Evolutionary conservation across 2,113 vertebrate species (phyloP).

Genomic region (Pedetes capensis): DNA sequence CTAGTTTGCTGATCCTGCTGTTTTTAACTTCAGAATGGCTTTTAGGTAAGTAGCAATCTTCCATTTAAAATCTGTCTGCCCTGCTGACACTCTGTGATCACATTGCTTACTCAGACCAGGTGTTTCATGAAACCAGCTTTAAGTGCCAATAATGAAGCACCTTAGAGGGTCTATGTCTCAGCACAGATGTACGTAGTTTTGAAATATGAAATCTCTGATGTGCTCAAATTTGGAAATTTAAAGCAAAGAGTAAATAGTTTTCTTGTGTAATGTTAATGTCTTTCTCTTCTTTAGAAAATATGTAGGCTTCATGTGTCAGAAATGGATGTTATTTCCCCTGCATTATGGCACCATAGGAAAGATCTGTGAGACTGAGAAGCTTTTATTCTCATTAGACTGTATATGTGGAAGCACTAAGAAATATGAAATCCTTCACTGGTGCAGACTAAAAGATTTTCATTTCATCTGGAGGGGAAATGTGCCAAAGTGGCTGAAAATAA

Average conservation of each 20-base stretch:
- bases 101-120: slow-evolving; percentile 62
- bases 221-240: slow-evolving; percentile 57
- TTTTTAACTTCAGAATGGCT: slow-evolving; percentile 69
- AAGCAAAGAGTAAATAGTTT: slow-evolving; percentile 69
- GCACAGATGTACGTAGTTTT: slow-evolving; percentile 65
- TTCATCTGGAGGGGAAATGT: slow-evolving; percentile 79
- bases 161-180: slow-evolving; percentile 48
- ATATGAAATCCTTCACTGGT: slow-evolving; percentile 75
- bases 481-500: slow-evolving; percentile 76
- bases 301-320: slow-evolving; percentile 57
- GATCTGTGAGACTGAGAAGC: slow-evolving; percentile 72
- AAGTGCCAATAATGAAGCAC: slow-evolving; percentile 70
- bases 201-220: slow-evolving; percentile 67
- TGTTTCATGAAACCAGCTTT: slow-evolving; percentile 72
- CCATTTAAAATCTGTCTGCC: slow-evolving; percentile 59
- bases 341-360: slow-evolving; percentile 73
- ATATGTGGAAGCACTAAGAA: slow-evolving; percentile 74
- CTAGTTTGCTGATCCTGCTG: slow-evolving; percentile 62
- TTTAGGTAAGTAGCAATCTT: slow-evolving; percentile 58
- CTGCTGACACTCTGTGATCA: slow-evolving; percentile 65
- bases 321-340: slow-evolving; percentile 72
- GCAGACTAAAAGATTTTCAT: slow-evolving; percentile 74
- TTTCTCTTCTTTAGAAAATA: slow-evolving; percentile 68
- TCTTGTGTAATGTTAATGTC: slow-evolving; percentile 61
- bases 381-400: slow-evolving; percentile 82